Percentiles rank a stretch among this genome's conserved stretches.
Conservation (phyloP, 1,140 invertebrate genomes). For the Calephelis virginiensis region DNA sequence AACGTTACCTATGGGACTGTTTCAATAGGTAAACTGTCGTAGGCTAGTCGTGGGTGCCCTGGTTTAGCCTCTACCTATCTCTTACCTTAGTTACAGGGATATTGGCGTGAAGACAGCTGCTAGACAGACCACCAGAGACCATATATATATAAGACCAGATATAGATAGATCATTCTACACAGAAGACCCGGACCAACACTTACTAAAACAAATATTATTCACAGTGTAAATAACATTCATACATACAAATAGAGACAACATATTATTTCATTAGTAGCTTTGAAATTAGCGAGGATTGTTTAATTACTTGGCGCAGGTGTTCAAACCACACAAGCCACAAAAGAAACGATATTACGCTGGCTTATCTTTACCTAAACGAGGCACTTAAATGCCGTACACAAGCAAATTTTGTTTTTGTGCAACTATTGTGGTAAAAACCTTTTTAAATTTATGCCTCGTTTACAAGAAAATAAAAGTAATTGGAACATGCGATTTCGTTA, state of each 20-base stretch:
- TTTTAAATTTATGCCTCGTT: not conserved
- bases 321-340: slow-evolving; percentile 61
- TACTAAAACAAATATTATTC: no score
- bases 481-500: no score
- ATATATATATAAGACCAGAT: no score
- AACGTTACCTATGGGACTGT: no score
- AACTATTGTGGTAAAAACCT: not conserved
- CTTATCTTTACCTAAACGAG: slow-evolving; percentile 13
- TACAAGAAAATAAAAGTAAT: not conserved
- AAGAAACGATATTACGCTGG: slow-evolving; percentile 48
- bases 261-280: slow-evolving; percentile 30
- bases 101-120: no score
- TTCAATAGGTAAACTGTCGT: no score
- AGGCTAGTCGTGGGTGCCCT: no score
- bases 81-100: no score
- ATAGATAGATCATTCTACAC: no score
- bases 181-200: no score
- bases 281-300: slow-evolving; percentile 32
- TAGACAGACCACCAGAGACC: no score
- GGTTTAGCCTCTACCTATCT: no score
- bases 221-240: not conserved
- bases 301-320: slow-evolving; percentile 56
- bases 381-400: not conserved
- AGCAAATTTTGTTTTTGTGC: slow-evolving; percentile 9
- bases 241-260: slow-evolving; percentile 8